Evolutionary conservation across 2,888 invertebrate species (phyloP).

Genomic region (Nomada ruficornis): DNA sequence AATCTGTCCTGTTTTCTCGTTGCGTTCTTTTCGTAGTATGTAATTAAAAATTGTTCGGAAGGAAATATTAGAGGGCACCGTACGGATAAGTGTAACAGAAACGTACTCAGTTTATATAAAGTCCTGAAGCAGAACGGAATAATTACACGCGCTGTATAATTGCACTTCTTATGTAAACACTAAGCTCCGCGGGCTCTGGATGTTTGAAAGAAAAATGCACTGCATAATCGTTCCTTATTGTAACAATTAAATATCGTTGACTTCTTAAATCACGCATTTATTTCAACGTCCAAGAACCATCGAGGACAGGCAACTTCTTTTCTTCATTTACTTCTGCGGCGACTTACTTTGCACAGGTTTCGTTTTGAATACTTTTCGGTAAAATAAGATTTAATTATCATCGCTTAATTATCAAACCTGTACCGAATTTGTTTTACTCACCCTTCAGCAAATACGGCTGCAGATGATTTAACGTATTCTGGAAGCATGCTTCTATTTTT

Average conservation of each 20-base stretch:
- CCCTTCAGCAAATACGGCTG: constrained; percentile 88
- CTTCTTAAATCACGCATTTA: no score
- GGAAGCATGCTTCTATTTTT: constrained; percentile 88
- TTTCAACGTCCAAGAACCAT: no score
- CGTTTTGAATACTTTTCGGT: background rate
- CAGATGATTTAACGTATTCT: constrained; percentile 90
- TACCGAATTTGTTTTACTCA: constrained; percentile 66
- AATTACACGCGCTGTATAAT: constrained; percentile 2
- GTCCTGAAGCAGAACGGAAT: background rate
- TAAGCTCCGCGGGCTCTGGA: background rate
- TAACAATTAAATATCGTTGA: background rate
- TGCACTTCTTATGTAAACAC: constrained; percentile 10
- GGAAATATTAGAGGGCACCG: background rate
- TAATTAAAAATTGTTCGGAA: no score
- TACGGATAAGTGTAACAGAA: background rate
- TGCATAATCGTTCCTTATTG: background rate
- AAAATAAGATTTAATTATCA: no score
- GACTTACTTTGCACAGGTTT: no score
- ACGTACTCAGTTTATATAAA: constrained; percentile 1
- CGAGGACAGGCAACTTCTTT: no score
- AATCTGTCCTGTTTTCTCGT: no score
- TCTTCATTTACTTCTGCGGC: no score
- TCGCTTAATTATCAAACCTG: no score
- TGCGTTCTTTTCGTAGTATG: no score
- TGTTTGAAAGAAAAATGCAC: background rate